These are phyloP conservation scores for Volucella bombylans DNA, from an alignment of 2,888 invertebrate species.

Conservation along the genomic window DNA sequence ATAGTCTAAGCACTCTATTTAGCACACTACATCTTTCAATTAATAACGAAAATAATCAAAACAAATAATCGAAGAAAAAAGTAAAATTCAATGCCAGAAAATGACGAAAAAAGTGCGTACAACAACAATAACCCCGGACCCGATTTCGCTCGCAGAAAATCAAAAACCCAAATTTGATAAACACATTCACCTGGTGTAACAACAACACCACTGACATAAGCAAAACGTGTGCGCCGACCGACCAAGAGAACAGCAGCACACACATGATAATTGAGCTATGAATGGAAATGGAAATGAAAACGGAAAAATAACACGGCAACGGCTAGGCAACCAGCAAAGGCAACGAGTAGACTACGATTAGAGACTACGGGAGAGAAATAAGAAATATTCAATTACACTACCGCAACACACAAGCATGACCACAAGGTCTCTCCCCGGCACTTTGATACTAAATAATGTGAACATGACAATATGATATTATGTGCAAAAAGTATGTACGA, in stretches of 20 bases:
- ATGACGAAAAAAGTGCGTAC: constrained; percentile 9
- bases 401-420: constrained; percentile 4
- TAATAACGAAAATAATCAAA: background rate
- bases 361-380: constrained; percentile 21
- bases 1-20: too few species aligned
- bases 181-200: constrained; percentile 33
- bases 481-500: constrained; percentile 14
- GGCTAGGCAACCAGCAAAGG: background rate
- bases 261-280: constrained; percentile 56
- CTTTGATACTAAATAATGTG: constrained; percentile 49
- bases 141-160: background rate
- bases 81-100: constrained; percentile 21
- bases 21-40: too few species aligned
- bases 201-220: constrained; percentile 12
- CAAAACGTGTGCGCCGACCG: constrained; percentile 18
- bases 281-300: constrained; percentile 28
- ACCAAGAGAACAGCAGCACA: constrained; percentile 17
- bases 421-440: constrained; percentile 53
- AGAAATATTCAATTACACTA: constrained; percentile 49
- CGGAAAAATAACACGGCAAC: constrained; percentile 13
- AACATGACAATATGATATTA: constrained; percentile 26
- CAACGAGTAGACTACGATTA: background rate
- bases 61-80: background rate
- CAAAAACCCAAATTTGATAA: background rate
- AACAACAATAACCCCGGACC: constrained; percentile 3